Evolutionary conservation across 2,797 vertebrate species (phyloP).

Genomic region (Sebastes elongatus): DNA sequence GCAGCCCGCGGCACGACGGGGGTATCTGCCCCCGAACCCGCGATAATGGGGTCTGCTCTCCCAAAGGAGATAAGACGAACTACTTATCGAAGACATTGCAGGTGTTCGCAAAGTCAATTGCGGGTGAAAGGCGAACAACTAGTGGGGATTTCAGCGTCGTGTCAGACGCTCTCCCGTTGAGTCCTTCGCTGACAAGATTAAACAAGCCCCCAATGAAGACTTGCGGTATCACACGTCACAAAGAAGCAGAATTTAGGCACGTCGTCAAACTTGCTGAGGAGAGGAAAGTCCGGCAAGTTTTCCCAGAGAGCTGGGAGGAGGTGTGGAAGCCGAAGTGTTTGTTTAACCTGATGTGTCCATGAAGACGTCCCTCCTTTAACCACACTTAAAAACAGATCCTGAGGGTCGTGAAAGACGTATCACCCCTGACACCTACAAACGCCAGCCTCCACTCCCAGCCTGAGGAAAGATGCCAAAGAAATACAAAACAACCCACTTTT

Average conservation of each 20-base stretch:
- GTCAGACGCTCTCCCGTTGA: conserved; percentile 56
- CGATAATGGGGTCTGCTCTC: conserved; percentile 73
- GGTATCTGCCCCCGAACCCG: conserved; percentile 72
- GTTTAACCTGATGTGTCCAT: conserved; percentile 62
- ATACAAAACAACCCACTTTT: conserved; percentile 65
- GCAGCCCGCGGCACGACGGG: conserved; percentile 56
- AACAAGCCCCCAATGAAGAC: conserved; percentile 54
- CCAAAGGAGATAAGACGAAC: conserved; percentile 71
- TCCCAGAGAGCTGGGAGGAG: conserved; percentile 5
- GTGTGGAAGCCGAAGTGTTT: conserved; percentile 28
- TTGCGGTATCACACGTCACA: conserved; percentile 49
- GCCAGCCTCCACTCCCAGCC: conserved; percentile 42
- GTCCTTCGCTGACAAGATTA: conserved; percentile 70
- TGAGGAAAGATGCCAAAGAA: conserved; percentile 50
- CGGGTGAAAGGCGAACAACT: conserved; percentile 66
- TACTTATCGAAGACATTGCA: conserved; percentile 78
- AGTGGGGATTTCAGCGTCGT: conserved; percentile 60
- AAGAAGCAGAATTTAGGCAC: conserved; percentile 51
- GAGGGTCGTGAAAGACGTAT: conserved; percentile 30
- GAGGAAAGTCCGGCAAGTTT: conserved; percentile 57
- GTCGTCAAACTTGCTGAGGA: conserved; percentile 53
- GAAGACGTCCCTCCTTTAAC: conserved; percentile 45
- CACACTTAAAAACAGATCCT: conserved; percentile 56
- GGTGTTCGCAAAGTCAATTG: conserved; percentile 75
- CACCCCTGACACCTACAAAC: conserved; percentile 69